These are phyloP conservation scores for Lasioglossum baleicum DNA, from an alignment of 1,140 invertebrate species.

Conservation along the genomic window DNA sequence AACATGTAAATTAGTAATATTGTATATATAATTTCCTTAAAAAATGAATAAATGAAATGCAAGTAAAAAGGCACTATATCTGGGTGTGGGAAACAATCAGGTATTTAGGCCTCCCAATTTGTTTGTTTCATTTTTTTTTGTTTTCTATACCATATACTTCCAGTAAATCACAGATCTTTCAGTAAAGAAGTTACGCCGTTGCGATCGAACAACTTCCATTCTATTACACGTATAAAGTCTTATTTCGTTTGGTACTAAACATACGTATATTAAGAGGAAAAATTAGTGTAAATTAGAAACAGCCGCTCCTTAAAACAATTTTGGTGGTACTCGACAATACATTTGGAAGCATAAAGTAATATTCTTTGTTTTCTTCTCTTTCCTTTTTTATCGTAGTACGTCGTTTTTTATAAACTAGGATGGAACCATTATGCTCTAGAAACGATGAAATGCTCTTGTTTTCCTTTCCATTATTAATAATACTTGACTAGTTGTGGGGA, in stretches of 20 bases:
- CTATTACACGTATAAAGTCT: conserved; percentile 49
- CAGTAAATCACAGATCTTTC: conserved; percentile 53
- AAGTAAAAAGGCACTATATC: conserved; percentile 67
- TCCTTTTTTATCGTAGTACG: neutral
- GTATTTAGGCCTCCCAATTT: conserved; percentile 59
- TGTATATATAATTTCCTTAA: conserved; percentile 48
- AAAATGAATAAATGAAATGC: conserved; percentile 60
- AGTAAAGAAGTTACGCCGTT: conserved; percentile 61
- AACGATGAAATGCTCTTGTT: conserved; percentile 51
- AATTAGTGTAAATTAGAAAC: conserved; percentile 51
- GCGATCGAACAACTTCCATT: conserved; percentile 53
- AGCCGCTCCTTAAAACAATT: conserved; percentile 40
- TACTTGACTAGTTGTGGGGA: conserved; percentile 51
- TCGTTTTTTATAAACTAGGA: conserved; percentile 54
- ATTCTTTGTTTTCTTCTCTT: conserved; percentile 5
- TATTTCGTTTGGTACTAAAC: conserved; percentile 40
- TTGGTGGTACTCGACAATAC: conserved; percentile 49
- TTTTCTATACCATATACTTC: conserved; percentile 26
- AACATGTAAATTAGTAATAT: conserved; percentile 48
- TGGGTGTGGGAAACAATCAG: conserved; percentile 59
- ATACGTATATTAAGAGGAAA: conserved; percentile 34
- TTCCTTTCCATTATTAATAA: conserved; percentile 43
- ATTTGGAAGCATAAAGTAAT: conserved; percentile 64
- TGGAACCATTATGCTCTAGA: conserved; percentile 55
- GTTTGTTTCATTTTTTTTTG: conserved; percentile 2